Evolutionary conservation across 2,797 vertebrate genomes (phyloP).

Genomic region (Xenops minutus): DNA sequence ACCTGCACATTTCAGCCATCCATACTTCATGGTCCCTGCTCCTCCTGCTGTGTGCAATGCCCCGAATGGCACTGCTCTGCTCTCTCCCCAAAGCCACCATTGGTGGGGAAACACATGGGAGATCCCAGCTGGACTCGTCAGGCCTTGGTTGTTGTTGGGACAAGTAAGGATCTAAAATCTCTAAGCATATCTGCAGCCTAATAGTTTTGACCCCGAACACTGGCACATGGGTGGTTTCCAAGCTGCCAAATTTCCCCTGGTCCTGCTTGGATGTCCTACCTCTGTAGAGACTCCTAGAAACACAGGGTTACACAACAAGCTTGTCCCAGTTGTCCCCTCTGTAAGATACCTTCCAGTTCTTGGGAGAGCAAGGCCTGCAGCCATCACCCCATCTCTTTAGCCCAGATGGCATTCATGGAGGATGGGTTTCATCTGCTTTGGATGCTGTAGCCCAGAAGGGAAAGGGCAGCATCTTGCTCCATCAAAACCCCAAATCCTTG

Average conservation of each 20-base stretch:
- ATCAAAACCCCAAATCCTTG: not conserved
- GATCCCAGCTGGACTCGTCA: not conserved
- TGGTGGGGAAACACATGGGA: not conserved
- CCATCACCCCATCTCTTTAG: not conserved
- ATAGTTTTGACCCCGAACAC: not conserved
- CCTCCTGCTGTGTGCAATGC: not conserved
- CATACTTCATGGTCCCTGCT: not conserved
- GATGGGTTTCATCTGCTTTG: not conserved
- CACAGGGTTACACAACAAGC: not conserved
- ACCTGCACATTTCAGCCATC: not conserved
- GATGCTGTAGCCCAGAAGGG: too few species aligned
- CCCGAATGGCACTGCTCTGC: not conserved
- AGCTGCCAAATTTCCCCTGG: not conserved
- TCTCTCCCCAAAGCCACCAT: not conserved
- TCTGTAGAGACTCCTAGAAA: not conserved
- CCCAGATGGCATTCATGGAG: not conserved
- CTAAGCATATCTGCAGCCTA: not conserved
- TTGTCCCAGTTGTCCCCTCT: not conserved
- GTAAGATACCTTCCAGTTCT: not conserved
- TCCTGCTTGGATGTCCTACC: not conserved
- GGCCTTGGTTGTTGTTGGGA: not conserved
- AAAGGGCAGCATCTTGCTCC: not conserved
- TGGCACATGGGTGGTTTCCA: not conserved
- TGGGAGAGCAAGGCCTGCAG: not conserved
- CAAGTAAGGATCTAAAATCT: not conserved